Evolutionary conservation across 2,113 vertebrate genomes (phyloP).

Genomic region (Laticauda laticaudata): DNA sequence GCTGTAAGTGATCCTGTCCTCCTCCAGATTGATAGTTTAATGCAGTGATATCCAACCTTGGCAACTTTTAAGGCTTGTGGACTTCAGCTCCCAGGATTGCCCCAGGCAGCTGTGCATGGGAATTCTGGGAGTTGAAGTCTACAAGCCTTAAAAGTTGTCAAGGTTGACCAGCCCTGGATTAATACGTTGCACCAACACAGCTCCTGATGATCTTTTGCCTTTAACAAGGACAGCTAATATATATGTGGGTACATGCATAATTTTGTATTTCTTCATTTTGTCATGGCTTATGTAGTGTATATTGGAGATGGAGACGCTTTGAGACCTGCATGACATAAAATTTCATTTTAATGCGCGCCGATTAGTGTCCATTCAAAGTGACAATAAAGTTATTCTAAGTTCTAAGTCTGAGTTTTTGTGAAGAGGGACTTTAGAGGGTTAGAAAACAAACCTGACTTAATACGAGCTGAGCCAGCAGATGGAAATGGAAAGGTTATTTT

Average conservation of each 20-base stretch:
- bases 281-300: no score
- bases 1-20: not conserved
- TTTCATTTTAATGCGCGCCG: no score
- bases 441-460: not conserved
- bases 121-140: no score
- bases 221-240: not conserved
- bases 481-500: not conserved
- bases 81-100: not conserved
- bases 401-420: no score
- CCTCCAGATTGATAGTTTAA: not conserved
- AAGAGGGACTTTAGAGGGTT: not conserved
- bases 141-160: no score
- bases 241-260: no score
- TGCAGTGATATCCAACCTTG: not conserved
- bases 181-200: not conserved
- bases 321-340: no score
- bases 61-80: not conserved
- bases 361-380: no score
- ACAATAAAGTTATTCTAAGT: no score
- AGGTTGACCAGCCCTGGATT: not conserved
- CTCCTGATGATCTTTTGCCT: not conserved
- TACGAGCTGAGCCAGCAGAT: not conserved
- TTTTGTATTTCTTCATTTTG: no score
- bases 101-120: no score
- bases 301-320: no score